A percentile compares a stretch with the other conserved stretches of the same genome.
Conservation (phyloP, 2,888 invertebrate species). For the Perizoma affinitatum region DNA sequence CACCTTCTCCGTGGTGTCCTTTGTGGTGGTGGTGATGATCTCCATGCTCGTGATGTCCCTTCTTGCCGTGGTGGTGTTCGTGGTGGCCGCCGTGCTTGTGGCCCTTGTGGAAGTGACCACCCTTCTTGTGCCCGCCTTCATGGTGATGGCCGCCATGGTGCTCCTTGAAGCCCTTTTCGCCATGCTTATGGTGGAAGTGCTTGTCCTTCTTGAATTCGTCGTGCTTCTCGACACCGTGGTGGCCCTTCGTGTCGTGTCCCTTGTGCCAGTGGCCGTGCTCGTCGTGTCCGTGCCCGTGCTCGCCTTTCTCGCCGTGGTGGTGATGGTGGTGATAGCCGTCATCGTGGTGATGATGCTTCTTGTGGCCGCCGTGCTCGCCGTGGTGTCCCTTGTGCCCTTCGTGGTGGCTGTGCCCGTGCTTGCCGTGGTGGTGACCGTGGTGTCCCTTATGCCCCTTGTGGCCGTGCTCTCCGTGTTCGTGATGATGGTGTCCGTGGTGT, state of each 20-base stretch:
- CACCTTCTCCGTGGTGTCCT: slow-evolving; percentile 90
- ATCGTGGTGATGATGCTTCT: slow-evolving; percentile 86
- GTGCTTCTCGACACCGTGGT: slow-evolving; percentile 91
- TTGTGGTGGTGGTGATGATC: slow-evolving; percentile 90
- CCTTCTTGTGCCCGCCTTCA: slow-evolving; percentile 90
- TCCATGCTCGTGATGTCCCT: slow-evolving; percentile 90
- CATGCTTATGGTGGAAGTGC: slow-evolving; percentile 93
- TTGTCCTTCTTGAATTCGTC: slow-evolving; percentile 94
- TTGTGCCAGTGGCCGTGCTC: slow-evolving; percentile 89
- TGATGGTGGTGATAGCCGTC: slow-evolving; percentile 86
- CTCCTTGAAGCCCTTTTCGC: slow-evolving; percentile 90
- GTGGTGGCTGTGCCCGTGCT: slow-evolving; percentile 89
- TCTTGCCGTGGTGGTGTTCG: slow-evolving; percentile 90
- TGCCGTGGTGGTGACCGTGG: slow-evolving; percentile 86
- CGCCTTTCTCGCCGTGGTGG: slow-evolving; percentile 86
- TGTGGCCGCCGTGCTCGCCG: slow-evolving; percentile 85
- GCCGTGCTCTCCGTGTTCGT: slow-evolving; percentile 85
- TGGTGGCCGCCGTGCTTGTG: slow-evolving; percentile 91
- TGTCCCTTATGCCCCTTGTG: slow-evolving; percentile 88
- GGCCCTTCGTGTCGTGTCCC: slow-evolving; percentile 93
- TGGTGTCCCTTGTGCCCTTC: slow-evolving; percentile 85
- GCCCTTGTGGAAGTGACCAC: slow-evolving; percentile 91
- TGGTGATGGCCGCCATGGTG: slow-evolving; percentile 91
- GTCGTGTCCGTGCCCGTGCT: slow-evolving; percentile 82
- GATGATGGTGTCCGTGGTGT: slow-evolving; percentile 86